phyloP scores from a whole-genome alignment of 2,797 vertebrate genomes.

The Pangasius djambal region DNA sequence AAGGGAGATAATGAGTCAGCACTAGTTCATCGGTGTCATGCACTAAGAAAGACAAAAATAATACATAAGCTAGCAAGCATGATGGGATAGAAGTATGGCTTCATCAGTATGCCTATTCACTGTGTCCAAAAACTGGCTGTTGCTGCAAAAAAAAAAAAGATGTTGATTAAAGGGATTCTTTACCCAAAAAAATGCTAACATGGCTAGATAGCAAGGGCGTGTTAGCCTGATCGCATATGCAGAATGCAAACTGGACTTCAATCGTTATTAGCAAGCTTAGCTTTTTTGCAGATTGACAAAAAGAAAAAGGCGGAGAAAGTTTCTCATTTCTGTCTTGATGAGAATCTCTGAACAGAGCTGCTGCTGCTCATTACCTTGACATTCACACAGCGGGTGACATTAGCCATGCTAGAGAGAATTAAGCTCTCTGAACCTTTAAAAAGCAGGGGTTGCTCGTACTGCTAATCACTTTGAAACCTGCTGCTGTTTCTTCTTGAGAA shows the following conservation, averaged over 20 bases:
- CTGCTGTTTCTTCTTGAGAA: constrained; percentile 39
- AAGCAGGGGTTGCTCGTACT: constrained; percentile 33
- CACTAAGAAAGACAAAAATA: constrained; percentile 32
- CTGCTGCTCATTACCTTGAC: constrained; percentile 70
- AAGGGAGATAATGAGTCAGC: constrained; percentile 72
- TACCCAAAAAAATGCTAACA: neutral
- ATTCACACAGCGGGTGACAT: constrained; percentile 68
- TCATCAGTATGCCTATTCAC: constrained; percentile 51
- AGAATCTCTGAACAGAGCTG: constrained; percentile 60
- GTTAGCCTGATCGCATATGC: neutral
- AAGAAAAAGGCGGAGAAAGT: neutral
- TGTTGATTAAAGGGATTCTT: constrained; percentile 10
- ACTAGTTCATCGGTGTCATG: constrained; percentile 69
- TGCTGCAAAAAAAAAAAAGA: constrained; percentile 19
- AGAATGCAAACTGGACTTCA: neutral
- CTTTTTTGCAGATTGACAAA: neutral
- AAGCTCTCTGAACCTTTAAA: constrained; percentile 50
- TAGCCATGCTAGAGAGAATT: constrained; percentile 60
- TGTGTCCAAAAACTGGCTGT: constrained; percentile 18
- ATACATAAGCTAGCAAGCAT: constrained; percentile 25
- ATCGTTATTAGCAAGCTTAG: neutral
- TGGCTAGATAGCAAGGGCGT: neutral
- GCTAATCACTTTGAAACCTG: constrained; percentile 54
- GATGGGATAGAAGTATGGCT: constrained; percentile 13
- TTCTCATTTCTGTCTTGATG: constrained; percentile 26